Base-by-base conservation (phyloP, 2,797 vertebrate genomes). In the Adelosebastes latens region DNA sequence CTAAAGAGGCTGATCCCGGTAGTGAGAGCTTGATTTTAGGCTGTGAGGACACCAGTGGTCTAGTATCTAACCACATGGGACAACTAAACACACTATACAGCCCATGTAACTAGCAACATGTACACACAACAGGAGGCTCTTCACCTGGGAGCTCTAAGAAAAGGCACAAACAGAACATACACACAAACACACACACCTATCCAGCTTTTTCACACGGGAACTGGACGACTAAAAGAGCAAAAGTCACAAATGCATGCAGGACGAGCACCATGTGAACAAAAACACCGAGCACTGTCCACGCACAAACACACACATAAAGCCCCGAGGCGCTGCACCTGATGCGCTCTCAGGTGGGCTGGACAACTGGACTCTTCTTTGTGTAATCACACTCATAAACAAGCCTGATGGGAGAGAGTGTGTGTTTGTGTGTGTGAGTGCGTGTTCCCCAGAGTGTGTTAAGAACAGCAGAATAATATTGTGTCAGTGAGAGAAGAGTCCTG, bases 401-500 rank as follows among this genome's bases (percentile, higher is more conserved):
- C 80, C 78, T 83, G 74, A 69, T 93, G 89, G 80, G 87, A 83
- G 66, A 53, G 36, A 31, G 65, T 61, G 65, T 71, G 72, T 74
- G 58, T 86, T 77, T 83, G 82, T 86, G 65, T 72, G 61, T 63
- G 31, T 62, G 63, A 49, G 46, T 20, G 46, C 16, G 8, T 70
- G 69, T 67, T 91, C 92, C 89, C 93, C 66, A 16, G 90, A 87
- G 93, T 81, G 81, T 63, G 85, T 89, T 84, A 86, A 87, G 84
- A 88, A 80, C 83, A 90, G 88, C 88, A 92, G 84, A 95, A 95
- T 92, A 95, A 95, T 93, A 95, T 93, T 95, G 90, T 95, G 92
- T 92, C 90, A 92, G 87, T 58, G 79, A 80, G 90, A 87, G 87
- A 77, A 84, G 75, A 87, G 86, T 87, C 74, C 78, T 81, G 80